phyloP scores from a whole-genome alignment of 2,113 vertebrate genomes.

The Crotalus helleri region DNA sequence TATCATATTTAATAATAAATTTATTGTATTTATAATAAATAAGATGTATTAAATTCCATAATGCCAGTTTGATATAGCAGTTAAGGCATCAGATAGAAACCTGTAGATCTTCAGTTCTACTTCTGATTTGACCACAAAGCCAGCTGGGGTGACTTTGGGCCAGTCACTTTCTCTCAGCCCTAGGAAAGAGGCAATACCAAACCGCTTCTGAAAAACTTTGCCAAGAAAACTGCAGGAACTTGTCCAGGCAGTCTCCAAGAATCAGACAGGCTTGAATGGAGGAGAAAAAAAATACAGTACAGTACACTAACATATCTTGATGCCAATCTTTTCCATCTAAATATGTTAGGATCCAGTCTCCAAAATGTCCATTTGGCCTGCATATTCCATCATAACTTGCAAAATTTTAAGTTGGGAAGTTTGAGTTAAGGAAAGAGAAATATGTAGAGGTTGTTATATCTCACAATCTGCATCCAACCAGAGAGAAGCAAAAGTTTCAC shows the following conservation, averaged over 20 bases:
- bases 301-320: not conserved
- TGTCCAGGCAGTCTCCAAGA: not conserved
- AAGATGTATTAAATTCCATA: not conserved
- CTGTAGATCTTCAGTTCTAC: not conserved
- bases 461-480: not conserved
- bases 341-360: not conserved
- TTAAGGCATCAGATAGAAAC: not conserved
- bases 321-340: not conserved
- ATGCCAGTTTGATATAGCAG: not conserved
- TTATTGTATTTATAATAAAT: constrained; percentile 14
- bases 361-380: not conserved
- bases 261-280: not conserved
- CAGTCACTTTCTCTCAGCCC: not conserved
- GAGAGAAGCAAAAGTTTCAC: not conserved
- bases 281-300: not conserved
- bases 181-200: not conserved
- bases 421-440: constrained; percentile 8
- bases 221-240: not conserved
- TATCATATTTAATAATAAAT: constrained; percentile 14
- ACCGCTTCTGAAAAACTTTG: not conserved
- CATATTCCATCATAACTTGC: not conserved
- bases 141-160: not conserved
- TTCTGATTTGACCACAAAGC: not conserved
- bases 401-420: not conserved
- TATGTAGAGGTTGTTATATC: not conserved